Conservation (phyloP, 2,888 invertebrate species). For the Ornithoptera priamus region DNA sequence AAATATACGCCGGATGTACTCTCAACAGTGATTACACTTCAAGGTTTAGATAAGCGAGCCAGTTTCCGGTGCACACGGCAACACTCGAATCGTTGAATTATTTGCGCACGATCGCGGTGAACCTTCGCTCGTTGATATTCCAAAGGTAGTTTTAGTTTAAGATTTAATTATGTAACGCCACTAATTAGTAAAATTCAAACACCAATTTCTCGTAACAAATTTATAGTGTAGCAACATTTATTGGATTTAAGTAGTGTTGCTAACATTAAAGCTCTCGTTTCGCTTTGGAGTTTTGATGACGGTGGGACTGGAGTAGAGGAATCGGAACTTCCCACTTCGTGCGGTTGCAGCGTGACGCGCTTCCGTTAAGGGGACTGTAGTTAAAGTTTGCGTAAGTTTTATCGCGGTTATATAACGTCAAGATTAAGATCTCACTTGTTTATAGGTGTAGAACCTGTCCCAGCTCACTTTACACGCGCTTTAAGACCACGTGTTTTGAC, state of each 20-base stretch:
- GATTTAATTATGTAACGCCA: conserved; percentile 4
- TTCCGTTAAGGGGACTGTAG: background rate
- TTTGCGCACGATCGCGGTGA: too few species aligned
- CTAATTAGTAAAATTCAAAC: conserved; percentile 19
- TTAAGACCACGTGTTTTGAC: conserved; percentile 21
- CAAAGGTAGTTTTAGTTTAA: conserved; percentile 5
- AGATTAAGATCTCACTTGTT: conserved; percentile 71
- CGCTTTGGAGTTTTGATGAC: conserved; percentile 35
- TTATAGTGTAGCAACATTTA: conserved; percentile 27
- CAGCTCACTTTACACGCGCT: conserved; percentile 7
- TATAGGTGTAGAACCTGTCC: conserved; percentile 49
- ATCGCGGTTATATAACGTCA: conserved; percentile 44
- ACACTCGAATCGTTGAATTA: background rate
- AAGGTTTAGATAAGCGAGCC: too few species aligned
- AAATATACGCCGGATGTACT: too few species aligned
- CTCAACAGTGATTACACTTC: too few species aligned
- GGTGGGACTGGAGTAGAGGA: too few species aligned
- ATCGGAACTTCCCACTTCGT: too few species aligned
- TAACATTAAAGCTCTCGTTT: conserved; percentile 49
- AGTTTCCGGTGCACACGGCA: background rate
- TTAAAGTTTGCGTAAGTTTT: background rate
- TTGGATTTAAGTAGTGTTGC: conserved; percentile 52
- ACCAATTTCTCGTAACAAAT: conserved; percentile 19
- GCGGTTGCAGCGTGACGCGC: too few species aligned
- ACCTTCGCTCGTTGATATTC: background rate